phyloP scores from a whole-genome alignment of 2,113 vertebrate species.

The Microtus oregoni region DNA sequence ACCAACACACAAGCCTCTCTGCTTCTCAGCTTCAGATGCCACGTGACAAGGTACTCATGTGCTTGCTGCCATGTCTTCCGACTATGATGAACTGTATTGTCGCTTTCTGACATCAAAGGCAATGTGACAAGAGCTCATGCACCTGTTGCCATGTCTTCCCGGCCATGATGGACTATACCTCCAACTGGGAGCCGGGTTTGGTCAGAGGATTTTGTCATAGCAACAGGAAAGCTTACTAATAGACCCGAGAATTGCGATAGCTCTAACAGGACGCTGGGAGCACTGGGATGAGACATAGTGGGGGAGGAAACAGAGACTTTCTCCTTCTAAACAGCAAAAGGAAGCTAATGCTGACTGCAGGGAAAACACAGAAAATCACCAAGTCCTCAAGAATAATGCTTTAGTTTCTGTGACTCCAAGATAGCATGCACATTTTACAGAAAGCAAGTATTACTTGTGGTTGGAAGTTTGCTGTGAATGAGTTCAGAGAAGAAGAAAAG shows the following conservation, averaged over 20 bases:
- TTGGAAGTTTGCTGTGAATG: too few species aligned
- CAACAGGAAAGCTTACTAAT: neutral
- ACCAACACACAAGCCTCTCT: neutral
- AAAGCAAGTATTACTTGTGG: too few species aligned
- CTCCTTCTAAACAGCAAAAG: neutral
- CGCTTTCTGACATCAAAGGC: neutral
- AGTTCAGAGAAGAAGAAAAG: too few species aligned
- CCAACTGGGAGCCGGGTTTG: neutral
- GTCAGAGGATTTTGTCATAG: neutral
- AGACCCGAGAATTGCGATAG: neutral
- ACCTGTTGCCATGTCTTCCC: neutral
- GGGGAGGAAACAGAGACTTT: neutral
- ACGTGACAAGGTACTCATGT: too few species aligned
- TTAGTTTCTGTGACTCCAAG: too few species aligned
- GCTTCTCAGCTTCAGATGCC: neutral
- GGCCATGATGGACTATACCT: neutral
- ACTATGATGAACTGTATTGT: too few species aligned
- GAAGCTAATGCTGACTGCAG: neutral
- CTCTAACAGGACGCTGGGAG: neutral
- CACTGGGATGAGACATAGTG: accelerated
- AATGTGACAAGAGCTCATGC: neutral
- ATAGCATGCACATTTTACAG: too few species aligned
- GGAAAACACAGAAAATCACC: neutral
- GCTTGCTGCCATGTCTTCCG: too few species aligned
- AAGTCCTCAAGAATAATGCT: too few species aligned